A percentile compares a stretch with the other conserved stretches of the same genome.
These are phyloP conservation scores for Eupithecia exiguata DNA, from an alignment of 2,888 invertebrate species.

Conservation along the genomic window DNA sequence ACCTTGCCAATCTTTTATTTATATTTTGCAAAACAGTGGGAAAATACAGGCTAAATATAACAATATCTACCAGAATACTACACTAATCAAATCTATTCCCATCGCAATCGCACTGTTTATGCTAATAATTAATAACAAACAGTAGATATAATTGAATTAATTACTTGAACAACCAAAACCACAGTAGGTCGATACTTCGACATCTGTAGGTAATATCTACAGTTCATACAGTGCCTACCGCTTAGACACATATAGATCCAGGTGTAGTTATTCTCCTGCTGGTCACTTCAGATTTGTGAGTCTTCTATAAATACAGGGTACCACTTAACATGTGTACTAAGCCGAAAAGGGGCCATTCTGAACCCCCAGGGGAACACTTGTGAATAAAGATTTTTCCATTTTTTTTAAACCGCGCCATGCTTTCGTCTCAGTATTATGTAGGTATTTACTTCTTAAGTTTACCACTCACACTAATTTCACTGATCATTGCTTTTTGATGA, in stretches of 20 bases:
- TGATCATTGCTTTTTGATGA: too few relatives aligned
- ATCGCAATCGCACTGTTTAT: not conserved
- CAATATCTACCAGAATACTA: not conserved
- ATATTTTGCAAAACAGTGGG: not conserved
- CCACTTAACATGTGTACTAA: too few relatives aligned
- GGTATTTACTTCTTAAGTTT: too few relatives aligned
- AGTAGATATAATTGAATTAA: slow-evolving; percentile 17
- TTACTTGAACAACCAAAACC: slow-evolving; percentile 16
- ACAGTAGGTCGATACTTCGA: not conserved
- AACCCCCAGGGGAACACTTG: too few relatives aligned
- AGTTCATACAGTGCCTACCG: not conserved
- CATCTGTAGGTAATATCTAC: not conserved
- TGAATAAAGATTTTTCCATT: too few relatives aligned
- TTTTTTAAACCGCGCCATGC: too few relatives aligned
- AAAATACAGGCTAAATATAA: not conserved
- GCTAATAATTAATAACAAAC: slow-evolving; percentile 13
- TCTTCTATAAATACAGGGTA: not conserved
- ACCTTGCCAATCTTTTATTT: not conserved
- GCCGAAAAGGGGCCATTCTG: too few relatives aligned
- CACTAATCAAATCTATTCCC: not conserved
- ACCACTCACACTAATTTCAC: too few relatives aligned
- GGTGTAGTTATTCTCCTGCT: not conserved
- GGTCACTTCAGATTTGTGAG: not conserved
- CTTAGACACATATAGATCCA: not conserved
- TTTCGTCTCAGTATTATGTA: too few relatives aligned